These are phyloP conservation scores for Physella acuta DNA, from an alignment of 1,140 invertebrate genomes.

Conservation along the genomic window DNA sequence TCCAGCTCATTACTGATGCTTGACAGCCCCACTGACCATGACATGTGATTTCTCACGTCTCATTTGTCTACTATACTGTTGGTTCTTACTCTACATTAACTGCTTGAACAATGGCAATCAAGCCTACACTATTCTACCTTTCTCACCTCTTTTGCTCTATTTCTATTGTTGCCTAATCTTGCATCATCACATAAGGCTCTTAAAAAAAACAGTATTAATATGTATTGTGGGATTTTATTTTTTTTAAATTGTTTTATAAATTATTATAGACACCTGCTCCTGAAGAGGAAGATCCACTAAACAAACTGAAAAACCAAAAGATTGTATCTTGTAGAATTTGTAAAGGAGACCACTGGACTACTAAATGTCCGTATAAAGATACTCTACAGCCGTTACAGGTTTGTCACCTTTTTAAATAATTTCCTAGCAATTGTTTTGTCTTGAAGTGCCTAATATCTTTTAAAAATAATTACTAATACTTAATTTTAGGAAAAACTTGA, in stretches of 20 bases:
- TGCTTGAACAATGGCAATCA: no score
- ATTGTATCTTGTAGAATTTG: constrained; percentile 92
- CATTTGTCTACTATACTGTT: no score
- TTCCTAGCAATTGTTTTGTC: not conserved
- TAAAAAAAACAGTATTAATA: not conserved
- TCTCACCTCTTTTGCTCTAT: no score
- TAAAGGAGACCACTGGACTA: constrained; percentile 92
- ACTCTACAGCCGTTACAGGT: constrained; percentile 63
- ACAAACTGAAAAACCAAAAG: constrained; percentile 76
- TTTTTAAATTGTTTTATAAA: not conserved
- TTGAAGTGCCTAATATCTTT: not conserved
- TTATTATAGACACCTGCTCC: constrained; percentile 34
- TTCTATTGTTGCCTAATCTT: no score
- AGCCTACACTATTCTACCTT: no score
- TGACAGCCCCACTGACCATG: no score
- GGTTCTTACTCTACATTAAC: no score
- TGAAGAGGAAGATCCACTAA: constrained; percentile 77
- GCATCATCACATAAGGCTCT: no score
- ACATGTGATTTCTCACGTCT: no score
- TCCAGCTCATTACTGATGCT: no score
- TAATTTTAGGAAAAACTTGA: constrained; percentile 36
- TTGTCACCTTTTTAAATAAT: not conserved
- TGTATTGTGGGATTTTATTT: not conserved
- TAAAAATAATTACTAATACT: not conserved
- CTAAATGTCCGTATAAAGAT: constrained; percentile 95